These are phyloP conservation scores for Amphiura filiformis DNA, from an alignment of 35 echinoderm and acorn worm species.

Conservation along the genomic window DNA sequence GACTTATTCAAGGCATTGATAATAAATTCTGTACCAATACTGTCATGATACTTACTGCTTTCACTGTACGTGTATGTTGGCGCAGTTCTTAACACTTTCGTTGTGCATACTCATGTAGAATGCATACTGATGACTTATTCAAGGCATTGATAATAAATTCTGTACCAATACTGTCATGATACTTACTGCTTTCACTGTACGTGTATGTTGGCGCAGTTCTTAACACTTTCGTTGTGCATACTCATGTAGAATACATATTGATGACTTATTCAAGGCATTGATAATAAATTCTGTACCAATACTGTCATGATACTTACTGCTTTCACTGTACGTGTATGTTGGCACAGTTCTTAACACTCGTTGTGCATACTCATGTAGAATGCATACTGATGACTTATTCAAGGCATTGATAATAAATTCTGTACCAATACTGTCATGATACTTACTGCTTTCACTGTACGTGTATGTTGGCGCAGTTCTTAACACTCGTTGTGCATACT, in stretches of 20 bases:
- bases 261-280: constrained; percentile 72
- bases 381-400: constrained; percentile 70
- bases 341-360: constrained; percentile 66
- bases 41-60: constrained; percentile 50
- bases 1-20: background rate
- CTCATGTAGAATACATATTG: constrained; percentile 77
- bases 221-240: constrained; percentile 79
- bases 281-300: constrained; percentile 58
- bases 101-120: constrained; percentile 86
- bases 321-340: constrained; percentile 67
- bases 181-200: constrained; percentile 76
- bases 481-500: constrained; percentile 80
- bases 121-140: constrained; percentile 70
- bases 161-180: background rate
- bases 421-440: background rate
- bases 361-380: constrained; percentile 88
- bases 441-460: constrained; percentile 76
- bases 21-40: background rate
- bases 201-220: constrained; percentile 63
- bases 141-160: constrained; percentile 71
- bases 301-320: constrained; percentile 49
- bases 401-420: constrained; percentile 71
- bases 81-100: constrained; percentile 56
- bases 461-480: constrained; percentile 65
- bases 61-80: constrained; percentile 69